Evolutionary conservation across 2,113 vertebrate genomes (phyloP), one percentile per base, ranked within the genome.

Genomic region (Psophia crepitans): DNA sequence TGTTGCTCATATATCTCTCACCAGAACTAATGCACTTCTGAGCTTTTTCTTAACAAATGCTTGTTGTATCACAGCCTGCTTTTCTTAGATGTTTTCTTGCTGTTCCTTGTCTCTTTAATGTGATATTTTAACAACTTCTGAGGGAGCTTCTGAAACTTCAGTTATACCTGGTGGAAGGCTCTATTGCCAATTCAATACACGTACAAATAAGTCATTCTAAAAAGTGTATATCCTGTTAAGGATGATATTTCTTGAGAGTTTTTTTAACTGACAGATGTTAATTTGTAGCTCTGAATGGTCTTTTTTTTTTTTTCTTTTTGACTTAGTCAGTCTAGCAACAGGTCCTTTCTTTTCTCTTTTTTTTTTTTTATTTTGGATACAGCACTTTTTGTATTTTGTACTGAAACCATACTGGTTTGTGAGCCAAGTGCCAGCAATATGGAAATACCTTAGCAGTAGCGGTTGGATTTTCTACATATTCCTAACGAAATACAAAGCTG

Each of bases 1-100:
- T 99, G 99, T 98, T 99, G 98, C 98, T 99, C 99, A 96, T 99
- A 98, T 98, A 99, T 99, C 99, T 99, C 99, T 97, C 99, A 99
- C 98, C 99, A 99, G 99, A 99, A 99, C 99, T 99, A 98, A 98
- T 97, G 98, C 98, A 97, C 98, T 98, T 97, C 98, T 97, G 97
- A 98, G 98, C 98, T 98, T 98, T 97, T 98, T 98, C 98, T 98
- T 99, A 99, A 98, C 98, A 96, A 98, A 97, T 98, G 98, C 98
- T 98, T 98, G 97, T 98, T 98, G 98, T 98, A 98, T 98, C 98
- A 98, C 96, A 98, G 98, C 98, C 98, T 98, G 98, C 98, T 99
- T 98, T 98, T 98, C 97, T 97, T 98, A 98, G 98, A 98, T 98
- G 98, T 99, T 98, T 98, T 98, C 99, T 99, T 97, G 98, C 98